Percentiles rank a stretch among this genome's conserved stretches.
Evolutionary conservation across 1,140 invertebrate genomes (phyloP).

Genomic region (Sesamia nonagrioides): DNA sequence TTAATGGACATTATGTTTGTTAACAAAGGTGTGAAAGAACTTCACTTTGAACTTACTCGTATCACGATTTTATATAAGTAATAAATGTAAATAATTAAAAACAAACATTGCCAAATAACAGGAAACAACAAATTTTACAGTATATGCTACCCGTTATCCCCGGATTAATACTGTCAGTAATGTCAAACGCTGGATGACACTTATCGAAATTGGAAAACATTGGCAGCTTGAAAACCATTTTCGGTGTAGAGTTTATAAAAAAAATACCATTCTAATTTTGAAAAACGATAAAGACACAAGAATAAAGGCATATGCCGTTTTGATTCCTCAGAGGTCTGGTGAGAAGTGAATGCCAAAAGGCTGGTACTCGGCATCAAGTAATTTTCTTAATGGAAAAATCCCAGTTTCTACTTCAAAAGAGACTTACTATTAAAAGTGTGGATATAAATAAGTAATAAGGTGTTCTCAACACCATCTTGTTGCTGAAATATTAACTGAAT

Average conservation of each 20-base stretch:
- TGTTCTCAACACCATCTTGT: constrained; percentile 4
- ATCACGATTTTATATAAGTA: too few relatives aligned
- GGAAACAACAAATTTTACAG: background rate
- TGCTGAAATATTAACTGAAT: constrained; percentile 13
- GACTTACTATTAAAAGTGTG: constrained; percentile 33
- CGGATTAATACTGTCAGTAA: constrained; percentile 7
- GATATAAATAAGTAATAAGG: constrained; percentile 34
- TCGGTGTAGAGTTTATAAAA: background rate
- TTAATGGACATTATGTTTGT: too few relatives aligned
- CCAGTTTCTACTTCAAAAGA: background rate
- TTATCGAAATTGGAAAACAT: constrained; percentile 7
- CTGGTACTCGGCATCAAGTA: constrained; percentile 14
- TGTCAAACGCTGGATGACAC: background rate
- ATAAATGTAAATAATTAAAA: background rate
- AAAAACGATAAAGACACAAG: background rate
- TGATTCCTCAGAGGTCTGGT: background rate
- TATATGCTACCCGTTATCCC: background rate
- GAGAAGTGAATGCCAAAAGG: constrained; percentile 32
- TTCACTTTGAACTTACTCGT: too few relatives aligned
- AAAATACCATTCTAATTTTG: background rate
- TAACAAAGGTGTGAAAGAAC: too few relatives aligned
- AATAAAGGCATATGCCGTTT: background rate
- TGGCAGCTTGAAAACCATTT: background rate
- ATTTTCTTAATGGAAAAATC: constrained; percentile 35
- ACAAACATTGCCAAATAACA: background rate